phyloP scores from a whole-genome alignment of 2,113 vertebrate genomes.

The Corythoichthys intestinalis region DNA sequence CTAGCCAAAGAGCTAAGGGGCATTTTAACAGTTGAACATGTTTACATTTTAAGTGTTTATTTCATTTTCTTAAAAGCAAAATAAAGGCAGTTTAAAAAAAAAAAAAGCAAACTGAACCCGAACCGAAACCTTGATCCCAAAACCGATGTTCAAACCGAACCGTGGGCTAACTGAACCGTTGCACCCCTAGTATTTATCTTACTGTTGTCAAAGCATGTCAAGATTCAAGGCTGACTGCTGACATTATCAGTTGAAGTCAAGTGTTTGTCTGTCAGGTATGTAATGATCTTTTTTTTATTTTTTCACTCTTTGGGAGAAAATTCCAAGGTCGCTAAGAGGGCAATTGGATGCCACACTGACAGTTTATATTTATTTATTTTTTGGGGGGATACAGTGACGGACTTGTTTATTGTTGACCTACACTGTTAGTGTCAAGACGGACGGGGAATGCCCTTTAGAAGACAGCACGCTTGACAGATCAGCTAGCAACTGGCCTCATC shows the following conservation, averaged over 20 bases:
- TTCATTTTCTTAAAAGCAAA: no score
- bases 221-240: background rate
- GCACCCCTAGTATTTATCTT: background rate
- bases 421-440: constrained; percentile 54
- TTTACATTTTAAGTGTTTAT: no score
- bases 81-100: no score
- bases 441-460: constrained; percentile 53
- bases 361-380: background rate
- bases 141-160: no score
- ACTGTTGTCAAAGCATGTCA: background rate
- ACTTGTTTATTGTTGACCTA: constrained; percentile 37
- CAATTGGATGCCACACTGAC: constrained; percentile 28
- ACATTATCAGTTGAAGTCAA: constrained; percentile 25
- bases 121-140: no score
- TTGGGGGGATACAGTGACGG: constrained; percentile 30
- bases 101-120: no score
- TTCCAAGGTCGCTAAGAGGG: constrained; percentile 16
- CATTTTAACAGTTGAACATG: no score
- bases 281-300: constrained; percentile 1
- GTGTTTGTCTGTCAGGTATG: constrained; percentile 4
- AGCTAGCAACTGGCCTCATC: constrained; percentile 45
- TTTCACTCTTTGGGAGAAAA: background rate
- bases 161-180: no score
- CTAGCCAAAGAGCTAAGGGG: no score
- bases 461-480: constrained; percentile 54